Evolutionary conservation across 2,888 invertebrate species (phyloP), one percentile per base, ranked within the genome.

Genomic region (Apodemia duryi): DNA sequence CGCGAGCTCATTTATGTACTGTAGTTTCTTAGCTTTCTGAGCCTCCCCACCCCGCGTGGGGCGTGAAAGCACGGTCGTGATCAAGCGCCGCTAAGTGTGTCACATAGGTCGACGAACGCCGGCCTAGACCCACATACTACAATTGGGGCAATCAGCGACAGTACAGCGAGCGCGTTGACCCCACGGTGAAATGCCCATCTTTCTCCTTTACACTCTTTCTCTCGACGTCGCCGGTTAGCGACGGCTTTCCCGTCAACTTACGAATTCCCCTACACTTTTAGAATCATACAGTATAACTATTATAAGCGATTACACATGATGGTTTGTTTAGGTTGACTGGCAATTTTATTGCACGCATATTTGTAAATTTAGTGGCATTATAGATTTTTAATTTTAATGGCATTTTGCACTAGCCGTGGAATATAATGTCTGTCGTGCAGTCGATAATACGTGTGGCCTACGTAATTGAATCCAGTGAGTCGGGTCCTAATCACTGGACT

Each of bases 111-210:
- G 87, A 86, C 88, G 92, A 89, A 88, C 91, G 91, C 89, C 90
- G 92, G 90, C 92, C 92, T 92, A 92, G 92, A 92, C 92, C 92
- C 85, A 92, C 90, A 85, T 92, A 82, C 75, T 75, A 81, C 86
- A 91, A 92, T 92, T 91, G 89, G 92, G 91, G 78, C 86, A 91
- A 92, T 91, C 90, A 91, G 91, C 86, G 92, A 92, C 86, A 92
- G 91, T 91, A 88, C 81, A 83, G 81, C 81, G 81, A 84, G 91
- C 84, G 84, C 91, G 82, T 86, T 89, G 91, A 91, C 91, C 90
- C 85, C 86, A 82, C 87, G 87, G 91, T 86, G 91, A 91, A 91
- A 91, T 91, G 88, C 84, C 83, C 87, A 88, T 88, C 89, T 89
- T 82, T 88, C 88, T 86, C 81, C 80, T 88, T 86, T 81, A 88